phyloP scores from a whole-genome alignment of 2,113 vertebrate species.

The Plecotus auritus region DNA sequence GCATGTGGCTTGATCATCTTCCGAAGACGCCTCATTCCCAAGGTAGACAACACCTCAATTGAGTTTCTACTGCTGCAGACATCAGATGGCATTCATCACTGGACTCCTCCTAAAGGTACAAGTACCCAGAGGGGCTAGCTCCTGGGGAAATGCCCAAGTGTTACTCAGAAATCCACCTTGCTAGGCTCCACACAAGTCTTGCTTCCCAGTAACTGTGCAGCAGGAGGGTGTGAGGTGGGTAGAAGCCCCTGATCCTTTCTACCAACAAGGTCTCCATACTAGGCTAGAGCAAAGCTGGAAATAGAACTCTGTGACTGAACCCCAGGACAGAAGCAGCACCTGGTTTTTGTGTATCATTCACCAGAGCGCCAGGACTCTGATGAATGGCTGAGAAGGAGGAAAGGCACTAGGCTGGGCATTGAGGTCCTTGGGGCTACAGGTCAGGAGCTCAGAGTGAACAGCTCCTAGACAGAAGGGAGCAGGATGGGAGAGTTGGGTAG shows the following conservation, averaged over 20 bases:
- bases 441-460: neutral
- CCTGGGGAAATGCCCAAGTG: neutral
- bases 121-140: neutral
- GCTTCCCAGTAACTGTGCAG: neutral
- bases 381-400: neutral
- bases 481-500: neutral
- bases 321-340: neutral
- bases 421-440: neutral
- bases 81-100: constrained; percentile 93
- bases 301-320: constrained; percentile 14
- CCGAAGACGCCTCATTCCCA: constrained; percentile 77
- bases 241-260: neutral
- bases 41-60: constrained; percentile 75
- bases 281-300: constrained; percentile 7
- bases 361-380: neutral
- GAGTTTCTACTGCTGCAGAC: constrained; percentile 96
- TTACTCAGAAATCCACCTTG: neutral
- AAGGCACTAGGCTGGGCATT: neutral
- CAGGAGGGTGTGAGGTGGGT: neutral
- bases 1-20: constrained; percentile 97
- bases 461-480: neutral
- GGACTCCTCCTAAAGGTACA: constrained; percentile 98
- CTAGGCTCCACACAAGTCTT: neutral
- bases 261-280: neutral
- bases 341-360: neutral